phyloP scores from a whole-genome alignment of 2,113 vertebrate species.

The Rhinogobius similis region DNA sequence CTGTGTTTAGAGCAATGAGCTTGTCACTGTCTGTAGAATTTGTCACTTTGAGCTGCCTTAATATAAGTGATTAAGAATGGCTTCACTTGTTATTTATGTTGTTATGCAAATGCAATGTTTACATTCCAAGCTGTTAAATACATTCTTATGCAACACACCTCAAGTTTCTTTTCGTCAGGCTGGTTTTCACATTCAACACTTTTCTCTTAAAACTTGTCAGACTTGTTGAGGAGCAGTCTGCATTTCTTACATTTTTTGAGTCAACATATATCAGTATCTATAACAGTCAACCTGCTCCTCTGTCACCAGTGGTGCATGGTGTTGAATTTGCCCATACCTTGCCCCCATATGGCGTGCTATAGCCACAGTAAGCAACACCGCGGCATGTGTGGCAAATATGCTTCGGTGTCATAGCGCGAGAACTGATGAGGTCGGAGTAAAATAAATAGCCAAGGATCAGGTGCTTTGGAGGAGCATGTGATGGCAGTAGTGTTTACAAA shows the following conservation, averaged over 20 bases:
- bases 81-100: conserved; percentile 18
- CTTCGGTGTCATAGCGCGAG: conserved; percentile 16
- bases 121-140: conserved; percentile 53
- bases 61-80: conserved; percentile 12
- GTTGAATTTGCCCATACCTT: background rate
- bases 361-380: conserved; percentile 15
- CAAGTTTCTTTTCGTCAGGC: background rate
- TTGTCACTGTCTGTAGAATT: background rate
- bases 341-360: background rate
- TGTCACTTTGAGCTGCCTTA: conserved; percentile 30
- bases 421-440: conserved; percentile 21
- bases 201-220: background rate
- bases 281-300: background rate
- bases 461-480: conserved; percentile 27
- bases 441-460: conserved; percentile 61
- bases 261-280: background rate
- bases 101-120: conserved; percentile 18
- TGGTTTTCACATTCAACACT: background rate
- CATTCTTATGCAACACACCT: background rate
- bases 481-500: conserved; percentile 36
- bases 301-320: background rate
- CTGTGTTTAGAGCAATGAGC: background rate
- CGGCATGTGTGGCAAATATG: conserved; percentile 2
- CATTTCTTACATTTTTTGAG: background rate
- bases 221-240: background rate